phyloP scores from a whole-genome alignment of 2,888 invertebrate species.

The Maniola hyperantus region DNA sequence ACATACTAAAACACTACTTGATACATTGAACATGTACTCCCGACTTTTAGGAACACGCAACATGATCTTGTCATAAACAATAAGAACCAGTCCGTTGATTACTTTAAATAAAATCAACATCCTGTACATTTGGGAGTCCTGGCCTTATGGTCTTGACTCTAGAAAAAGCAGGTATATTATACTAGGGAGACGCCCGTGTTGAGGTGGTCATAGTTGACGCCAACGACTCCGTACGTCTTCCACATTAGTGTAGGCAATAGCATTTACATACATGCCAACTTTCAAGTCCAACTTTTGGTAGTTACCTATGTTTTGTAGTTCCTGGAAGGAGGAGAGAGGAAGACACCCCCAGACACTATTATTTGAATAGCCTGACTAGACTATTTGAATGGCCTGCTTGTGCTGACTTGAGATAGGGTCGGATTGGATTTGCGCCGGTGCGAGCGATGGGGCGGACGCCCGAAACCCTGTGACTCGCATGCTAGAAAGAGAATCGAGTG shows the following conservation, averaged over 20 bases:
- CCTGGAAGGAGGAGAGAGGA: too few species aligned
- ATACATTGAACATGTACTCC: too few species aligned
- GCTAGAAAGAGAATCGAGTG: too few species aligned
- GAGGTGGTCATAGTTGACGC: slow-evolving; percentile 76
- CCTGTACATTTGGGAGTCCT: slow-evolving; percentile 81
- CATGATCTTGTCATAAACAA: background rate
- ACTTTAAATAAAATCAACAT: slow-evolving; percentile 33
- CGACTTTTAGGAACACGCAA: background rate
- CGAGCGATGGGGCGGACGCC: too few species aligned
- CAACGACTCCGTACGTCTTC: slow-evolving; percentile 81
- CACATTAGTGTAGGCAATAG: slow-evolving; percentile 51
- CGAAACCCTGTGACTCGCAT: too few species aligned
- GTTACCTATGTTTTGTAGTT: too few species aligned
- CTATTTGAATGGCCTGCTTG: too few species aligned
- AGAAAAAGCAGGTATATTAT: slow-evolving; percentile 80
- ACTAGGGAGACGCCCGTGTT: slow-evolving; percentile 78
- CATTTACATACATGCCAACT: background rate
- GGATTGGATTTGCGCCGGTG: too few species aligned
- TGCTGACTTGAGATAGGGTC: too few species aligned
- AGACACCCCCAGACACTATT: too few species aligned
- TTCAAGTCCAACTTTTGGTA: background rate
- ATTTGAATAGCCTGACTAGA: too few species aligned
- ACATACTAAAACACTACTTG: too few species aligned
- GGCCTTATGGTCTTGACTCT: slow-evolving; percentile 72
- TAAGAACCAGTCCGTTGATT: background rate